Evolutionary conservation across 2,888 invertebrate genomes (phyloP), one percentile per base, ranked within the genome.

Genomic region (Morpho achilles): DNA sequence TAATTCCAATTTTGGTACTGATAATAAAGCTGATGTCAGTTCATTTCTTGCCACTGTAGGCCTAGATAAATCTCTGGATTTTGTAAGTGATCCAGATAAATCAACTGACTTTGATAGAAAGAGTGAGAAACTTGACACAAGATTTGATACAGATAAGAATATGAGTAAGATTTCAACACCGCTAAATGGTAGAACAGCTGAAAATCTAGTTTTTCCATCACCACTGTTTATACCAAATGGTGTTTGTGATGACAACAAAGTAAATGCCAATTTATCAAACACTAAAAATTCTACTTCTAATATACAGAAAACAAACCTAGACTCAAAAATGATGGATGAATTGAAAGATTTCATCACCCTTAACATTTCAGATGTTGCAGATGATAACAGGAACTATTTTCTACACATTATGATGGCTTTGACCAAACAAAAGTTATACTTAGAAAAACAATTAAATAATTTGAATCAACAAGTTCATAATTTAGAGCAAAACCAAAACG

Each of bases 391-490:
- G 56, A 86, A 87, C 66, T 85, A 86, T 70, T 90, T 86, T 63
- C 77, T 89, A 0, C 84, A 85, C 57, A 79, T 88, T n/a, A 89
- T 88, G 84, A 86, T 91, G 86, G 84, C 83, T 40, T 72, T 91
- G 16, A 90, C 90, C 1, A 91, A 91, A 67, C 89, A 90, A 61
- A 86, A 88, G 61, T 63, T 91, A 60, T 89, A 78, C 73, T 73
- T 91, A 51, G 89, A 91, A 61, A 90, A 90, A 59, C 84, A 90
- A 59, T 67, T 91, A 40, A 55, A 71, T 3, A 71, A 66, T 1
- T 76, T 91, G 75, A 79, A 69, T 64, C 77, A 81, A 9, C 82
- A 87, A 66, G 75, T 91, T 60, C 73, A 83, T 52, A 74, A 69
- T 58, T 70, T 89, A 61, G 70, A 78, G 47, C 79, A 82, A 53